These are phyloP conservation scores for Phoxinus dragarum DNA, from an alignment of 2,797 vertebrate genomes.

Conservation along the genomic window DNA sequence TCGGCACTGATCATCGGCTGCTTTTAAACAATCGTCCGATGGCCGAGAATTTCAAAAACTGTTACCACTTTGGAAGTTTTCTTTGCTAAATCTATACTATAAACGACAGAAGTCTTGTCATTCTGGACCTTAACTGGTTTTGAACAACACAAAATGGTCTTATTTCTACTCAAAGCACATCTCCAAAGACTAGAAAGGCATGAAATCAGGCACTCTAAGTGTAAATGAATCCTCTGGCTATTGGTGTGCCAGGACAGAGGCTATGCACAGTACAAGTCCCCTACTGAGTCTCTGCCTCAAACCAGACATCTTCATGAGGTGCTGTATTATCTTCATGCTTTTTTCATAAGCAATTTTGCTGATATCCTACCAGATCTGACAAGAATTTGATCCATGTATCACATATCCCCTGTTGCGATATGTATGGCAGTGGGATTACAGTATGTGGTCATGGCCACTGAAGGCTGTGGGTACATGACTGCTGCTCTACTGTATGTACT, in stretches of 20 bases:
- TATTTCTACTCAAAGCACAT: slow-evolving; percentile 70
- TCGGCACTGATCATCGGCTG: too few relatives aligned
- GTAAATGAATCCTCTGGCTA: slow-evolving; percentile 77
- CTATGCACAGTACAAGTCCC: slow-evolving; percentile 53
- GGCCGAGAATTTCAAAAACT: background rate
- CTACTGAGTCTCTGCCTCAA: slow-evolving; percentile 53
- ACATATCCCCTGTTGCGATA: slow-evolving; percentile 46
- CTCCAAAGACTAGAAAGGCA: slow-evolving; percentile 69
- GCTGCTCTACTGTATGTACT: background rate
- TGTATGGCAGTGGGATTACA: background rate
- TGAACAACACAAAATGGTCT: slow-evolving; percentile 66
- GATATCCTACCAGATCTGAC: slow-evolving; percentile 42
- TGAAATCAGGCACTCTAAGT: slow-evolving; percentile 79
- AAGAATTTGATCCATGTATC: slow-evolving; percentile 56
- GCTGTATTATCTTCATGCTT: slow-evolving; percentile 60
- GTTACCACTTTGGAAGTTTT: slow-evolving; percentile 43
- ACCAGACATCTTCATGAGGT: slow-evolving; percentile 59
- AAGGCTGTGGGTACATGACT: background rate
- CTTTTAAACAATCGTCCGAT: too few relatives aligned
- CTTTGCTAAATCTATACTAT: slow-evolving; percentile 48
- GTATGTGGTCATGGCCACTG: background rate
- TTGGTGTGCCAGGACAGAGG: slow-evolving; percentile 67
- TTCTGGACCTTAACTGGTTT: slow-evolving; percentile 64
- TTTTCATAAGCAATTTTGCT: slow-evolving; percentile 57
- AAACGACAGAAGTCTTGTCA: slow-evolving; percentile 60